Evolutionary conservation across 2,797 vertebrate genomes (phyloP), one percentile per base, ranked within the genome.

Genomic region (Buphagus erythrorhynchus): DNA sequence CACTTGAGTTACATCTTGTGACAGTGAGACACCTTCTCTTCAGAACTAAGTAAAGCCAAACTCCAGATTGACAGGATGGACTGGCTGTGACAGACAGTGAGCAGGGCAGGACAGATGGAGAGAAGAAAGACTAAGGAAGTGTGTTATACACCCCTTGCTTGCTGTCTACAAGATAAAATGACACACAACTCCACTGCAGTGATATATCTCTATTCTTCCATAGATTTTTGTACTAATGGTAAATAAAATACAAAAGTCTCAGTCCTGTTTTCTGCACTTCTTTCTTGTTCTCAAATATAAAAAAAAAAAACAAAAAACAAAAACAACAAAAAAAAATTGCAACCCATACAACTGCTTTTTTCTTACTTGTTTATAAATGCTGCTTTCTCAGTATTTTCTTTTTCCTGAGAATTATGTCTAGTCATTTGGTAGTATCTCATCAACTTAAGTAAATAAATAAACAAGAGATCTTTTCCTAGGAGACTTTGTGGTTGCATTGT

Each of bases 371-470:
- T 90, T 88, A 58, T 58, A 86, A 84, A 81, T 43, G 8, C 7
- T 43, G 10, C 9, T 86, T 38, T 16, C n/a, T 77, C 10, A 11
- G 49, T 51, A 35, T 2, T 15, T 49, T 54, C 10, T 62, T 88
- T 65, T 63, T 8, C 46, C 43, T 72, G 19, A 65, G 54, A 91
- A 68, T 57, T 73, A 52, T 48, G 68, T 86, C 81, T 61, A 46
- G 52, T 86, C 63, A 80, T 86, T 91, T 83, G 13, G 36, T 75
- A 93, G 26, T 54, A 75, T 83, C 31, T 93, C 86, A 87, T 92
- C n/a, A 72, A 81, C n/a, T 54, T 76, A 77, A 80, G 38, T 40
- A 88, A 90, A 81, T 81, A 96, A 81, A 73, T 85, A 91, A 85
- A 88, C 31, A 89, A 62, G 26, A 43, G 61, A 72, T 58, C 2